A percentile compares a stretch with the other conserved stretches of the same genome.
These are phyloP conservation scores for Oegoconia quadripuncta DNA, from an alignment of 2,888 invertebrate genomes.

Conservation along the genomic window DNA sequence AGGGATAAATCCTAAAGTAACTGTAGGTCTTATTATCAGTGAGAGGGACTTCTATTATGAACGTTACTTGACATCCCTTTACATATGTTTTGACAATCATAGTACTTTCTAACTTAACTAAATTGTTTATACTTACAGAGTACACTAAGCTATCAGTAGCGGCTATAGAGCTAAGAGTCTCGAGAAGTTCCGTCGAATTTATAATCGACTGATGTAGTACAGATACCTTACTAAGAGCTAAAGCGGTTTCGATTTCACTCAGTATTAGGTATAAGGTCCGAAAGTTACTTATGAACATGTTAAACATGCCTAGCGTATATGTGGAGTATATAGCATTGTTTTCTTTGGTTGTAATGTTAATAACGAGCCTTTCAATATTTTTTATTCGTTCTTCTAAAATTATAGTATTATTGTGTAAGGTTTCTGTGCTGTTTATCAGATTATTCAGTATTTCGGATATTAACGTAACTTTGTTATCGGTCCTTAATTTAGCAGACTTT, in stretches of 20 bases:
- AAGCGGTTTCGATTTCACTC: constrained; percentile 5
- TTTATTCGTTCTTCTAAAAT: background rate
- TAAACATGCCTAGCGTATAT: background rate
- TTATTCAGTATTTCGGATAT: too few species aligned
- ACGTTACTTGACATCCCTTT: background rate
- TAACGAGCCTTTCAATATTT: too few species aligned
- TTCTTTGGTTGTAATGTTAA: too few species aligned
- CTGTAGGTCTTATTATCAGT: background rate
- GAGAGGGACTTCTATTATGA: constrained; percentile 3
- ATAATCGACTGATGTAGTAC: constrained; percentile 9
- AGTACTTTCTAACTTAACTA: background rate
- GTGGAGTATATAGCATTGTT: too few species aligned
- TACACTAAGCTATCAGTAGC: background rate
- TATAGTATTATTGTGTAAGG: background rate
- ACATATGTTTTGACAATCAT: constrained; percentile 4
- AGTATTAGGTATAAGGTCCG: background rate
- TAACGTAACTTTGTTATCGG: too few species aligned
- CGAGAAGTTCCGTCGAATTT: background rate
- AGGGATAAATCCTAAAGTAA: background rate
- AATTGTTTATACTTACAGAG: background rate
- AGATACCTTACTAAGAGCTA: constrained; percentile 6
- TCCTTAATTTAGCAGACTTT: too few species aligned
- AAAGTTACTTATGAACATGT: constrained; percentile 7
- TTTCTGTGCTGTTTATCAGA: too few species aligned
- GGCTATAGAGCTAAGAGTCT: background rate